Base-by-base conservation (phyloP, 2,888 invertebrate genomes). In the Brachypalpus laphriformis region DNA sequence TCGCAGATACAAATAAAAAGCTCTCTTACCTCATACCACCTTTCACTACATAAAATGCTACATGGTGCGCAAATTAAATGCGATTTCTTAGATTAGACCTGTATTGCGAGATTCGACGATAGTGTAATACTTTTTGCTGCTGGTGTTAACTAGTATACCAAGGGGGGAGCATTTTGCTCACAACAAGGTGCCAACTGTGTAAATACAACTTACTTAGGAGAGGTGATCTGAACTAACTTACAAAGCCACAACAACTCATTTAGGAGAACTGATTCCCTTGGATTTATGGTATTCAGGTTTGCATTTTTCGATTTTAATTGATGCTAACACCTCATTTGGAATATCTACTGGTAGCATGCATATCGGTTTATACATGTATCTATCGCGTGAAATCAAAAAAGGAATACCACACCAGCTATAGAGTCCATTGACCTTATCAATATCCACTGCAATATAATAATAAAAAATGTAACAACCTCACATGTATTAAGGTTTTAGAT, bases 401-500 rank as follows among this genome's bases (percentile, higher is more conserved):
- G n/a, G 37, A 40, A 40, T 40, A n/a, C 37, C 37, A 40, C 8
- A 40, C 5, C n/a, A 14, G 4, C 40, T 5, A 40, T 3, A 40
- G 6, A 40, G 34, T 6, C 3, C 34, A 34, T 34, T 3, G 3
- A 34, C 9, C 34, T 11, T 2, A 34, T 34, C 34, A 1, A 34
- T 11, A 34, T 34, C 1, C 11, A 11, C 8, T 11, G 1, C n/a
- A n/a, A n/a, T n/a, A n/a, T n/a, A n/a, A n/a, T n/a, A n/a, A 40
- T n/a, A 11, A 54, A 42, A 63, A 74, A 45, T 45, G n/a, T 37
- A 47, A 49, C 49, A 61, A 31, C 18, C 7, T 42, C 31, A 31
- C 14, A 22, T 18, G 61, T 28, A 78, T 78, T 78, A 78, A 65
- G 78, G 78, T 57, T 63, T 74, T 63, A n/a, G 42, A 56, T 37